Base-by-base conservation (phyloP, 2,113 vertebrate genomes). In the Tapirus terrestris region DNA sequence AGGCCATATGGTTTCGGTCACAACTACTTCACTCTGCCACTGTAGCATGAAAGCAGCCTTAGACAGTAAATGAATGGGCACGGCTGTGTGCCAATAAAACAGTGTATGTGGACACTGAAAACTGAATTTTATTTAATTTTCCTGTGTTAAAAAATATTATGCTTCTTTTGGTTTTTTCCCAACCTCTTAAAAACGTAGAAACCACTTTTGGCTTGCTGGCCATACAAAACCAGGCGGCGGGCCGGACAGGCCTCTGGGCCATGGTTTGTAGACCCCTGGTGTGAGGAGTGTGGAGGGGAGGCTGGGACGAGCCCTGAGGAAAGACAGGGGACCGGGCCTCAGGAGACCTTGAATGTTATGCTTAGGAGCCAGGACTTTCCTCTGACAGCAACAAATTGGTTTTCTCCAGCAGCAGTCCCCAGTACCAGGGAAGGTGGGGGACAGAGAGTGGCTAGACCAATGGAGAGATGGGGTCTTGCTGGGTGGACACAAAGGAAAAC, bases 41-140 rank as follows among this genome's bases (percentile, higher is more conserved):
- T 0, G 0, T 2, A 12, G 17, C 45, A 3, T 1, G 6, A 31
- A 73, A 72, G 36, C 10, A 31, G 48, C 6, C 33, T 6, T 3
- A 18, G 75, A 23, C 23, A 17, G 16, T 25, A n/a, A 39, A 29
- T 1, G 0, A n/a, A 31, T 0, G 2, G 16, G 12, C 1, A 0
- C 10, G 36, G 23, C 39, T 1, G 21, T 25, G 65, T 2, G 4
- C 25, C 53, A 0, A 0, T 2, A 7, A 60, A 80, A 27, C 39
- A 17, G 13, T 36, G 0, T 3, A 1, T 13, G n/a, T 45, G 36
- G 29, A 7, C 0, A 6, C 56, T 5, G 23, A 43, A 39, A 13
- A 17, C 10, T 9, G 65, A 43, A 25, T 53, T 39, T 16, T 65
- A 10, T 3, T 1, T 36, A 1, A 39, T 39, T 60, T 76, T 17